A percentile compares a stretch with the other conserved stretches of the same genome.
Conservation (phyloP, 2,113 vertebrate species). For the Phaetusa simplex region DNA sequence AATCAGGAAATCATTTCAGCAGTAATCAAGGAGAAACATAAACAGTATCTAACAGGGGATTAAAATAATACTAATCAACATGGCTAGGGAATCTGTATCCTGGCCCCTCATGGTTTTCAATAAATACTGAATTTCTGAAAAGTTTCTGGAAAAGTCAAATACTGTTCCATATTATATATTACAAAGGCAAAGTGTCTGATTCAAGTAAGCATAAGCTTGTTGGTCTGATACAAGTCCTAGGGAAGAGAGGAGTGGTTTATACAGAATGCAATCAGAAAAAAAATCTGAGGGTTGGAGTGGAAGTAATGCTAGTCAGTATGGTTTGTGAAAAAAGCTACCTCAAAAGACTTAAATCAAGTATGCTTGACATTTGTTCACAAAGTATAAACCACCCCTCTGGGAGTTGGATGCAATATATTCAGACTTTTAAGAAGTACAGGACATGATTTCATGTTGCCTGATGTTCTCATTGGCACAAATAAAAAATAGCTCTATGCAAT, state of each 20-base stretch:
- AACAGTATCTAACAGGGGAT: background rate
- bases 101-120: background rate
- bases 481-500: background rate
- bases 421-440: background rate
- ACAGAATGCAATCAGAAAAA: background rate
- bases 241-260: background rate
- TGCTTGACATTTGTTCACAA: background rate
- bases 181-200: background rate
- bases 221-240: background rate
- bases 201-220: background rate
- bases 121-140: background rate
- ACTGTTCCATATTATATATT: background rate
- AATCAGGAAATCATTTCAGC: background rate
- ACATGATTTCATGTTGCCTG: background rate
- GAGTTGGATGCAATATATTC: background rate
- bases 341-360: background rate
- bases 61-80: background rate
- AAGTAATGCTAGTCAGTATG: background rate
- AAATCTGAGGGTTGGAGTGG: background rate
- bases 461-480: background rate
- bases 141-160: background rate
- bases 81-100: background rate
- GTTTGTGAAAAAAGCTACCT: background rate
- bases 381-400: background rate
- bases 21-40: background rate